Conservation (phyloP, 2,797 vertebrate genomes). For the Halcyon badia region DNA sequence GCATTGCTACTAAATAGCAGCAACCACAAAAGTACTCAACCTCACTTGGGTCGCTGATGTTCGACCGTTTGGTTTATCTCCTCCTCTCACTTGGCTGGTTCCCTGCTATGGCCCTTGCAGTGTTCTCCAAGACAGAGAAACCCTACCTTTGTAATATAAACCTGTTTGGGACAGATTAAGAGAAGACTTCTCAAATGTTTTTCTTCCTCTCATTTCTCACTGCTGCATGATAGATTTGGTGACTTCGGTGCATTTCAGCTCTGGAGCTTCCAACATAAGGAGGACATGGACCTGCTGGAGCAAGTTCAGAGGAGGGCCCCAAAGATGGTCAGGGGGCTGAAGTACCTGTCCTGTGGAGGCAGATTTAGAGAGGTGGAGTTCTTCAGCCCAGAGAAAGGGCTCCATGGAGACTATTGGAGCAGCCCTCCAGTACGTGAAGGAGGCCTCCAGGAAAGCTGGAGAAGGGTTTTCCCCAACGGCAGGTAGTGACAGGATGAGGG, state of each 20-base stretch:
- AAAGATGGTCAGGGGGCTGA: not conserved
- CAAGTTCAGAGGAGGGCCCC: not conserved
- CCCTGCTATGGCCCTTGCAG: not conserved
- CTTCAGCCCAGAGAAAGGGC: not conserved
- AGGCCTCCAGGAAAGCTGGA: not conserved
- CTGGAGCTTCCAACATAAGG: not conserved
- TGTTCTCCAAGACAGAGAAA: not conserved
- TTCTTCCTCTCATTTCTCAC: accelerated
- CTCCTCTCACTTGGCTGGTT: not conserved
- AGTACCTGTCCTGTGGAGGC: not conserved
- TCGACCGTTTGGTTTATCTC: not conserved
- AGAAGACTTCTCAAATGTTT: not conserved
- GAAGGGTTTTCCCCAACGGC: not conserved
- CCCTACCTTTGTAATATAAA: not conserved
- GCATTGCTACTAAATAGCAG: constrained; percentile 3
- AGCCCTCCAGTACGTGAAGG: not conserved
- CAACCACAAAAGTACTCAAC: not conserved
- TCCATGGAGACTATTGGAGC: not conserved
- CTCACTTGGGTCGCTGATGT: not conserved
- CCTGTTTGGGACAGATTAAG: not conserved
- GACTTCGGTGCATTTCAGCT: not conserved
- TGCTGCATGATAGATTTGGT: not conserved
- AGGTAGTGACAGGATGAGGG: not conserved
- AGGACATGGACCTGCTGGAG: not conserved
- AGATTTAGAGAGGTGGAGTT: not conserved